Evolutionary conservation across 2,113 vertebrate genomes (phyloP), one percentile per base, ranked within the genome.

Genomic region (Elephantulus edwardii): DNA sequence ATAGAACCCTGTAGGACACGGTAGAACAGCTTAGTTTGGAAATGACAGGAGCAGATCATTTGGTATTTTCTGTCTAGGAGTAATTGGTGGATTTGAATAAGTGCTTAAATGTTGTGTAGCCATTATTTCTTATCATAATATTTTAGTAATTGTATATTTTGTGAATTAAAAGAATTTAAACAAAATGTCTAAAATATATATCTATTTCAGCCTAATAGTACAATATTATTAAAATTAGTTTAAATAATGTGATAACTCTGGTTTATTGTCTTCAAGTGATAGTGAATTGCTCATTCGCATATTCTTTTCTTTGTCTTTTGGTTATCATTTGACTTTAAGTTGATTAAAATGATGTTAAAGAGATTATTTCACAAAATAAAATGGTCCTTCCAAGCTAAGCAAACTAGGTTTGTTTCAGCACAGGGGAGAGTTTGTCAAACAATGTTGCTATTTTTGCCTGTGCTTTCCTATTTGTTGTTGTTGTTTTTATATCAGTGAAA

Each of bases 401-500:
- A 26, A 91, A 85, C 76, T 81, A 90, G 88, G 74, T 94, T 93
- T 90, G 71, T 90, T 93, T 83, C 17, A 91, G 89, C 86, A 89
- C 88, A 88, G 72, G 50, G 76, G 77, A 88, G 46, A 89, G 11
- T 83, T 93, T 72, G 58, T 54, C 88, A 91, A 91, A 83, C 81
- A 92, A 89, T 79, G 88, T 87, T 93, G 58, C 50, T 90, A 17
- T 89, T 89, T 56, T 72, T 94, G 71, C 9, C 71, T 68, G 66
- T 91, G 54, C 33, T 87, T 88, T 79, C 52, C 79, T 92, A 79
- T 86, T 83, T 91, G 48, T 50, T 90, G 72, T 35, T 95, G 94
- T 92, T 92, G 89, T 93, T 95, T 95, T 94, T 91, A 54, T 92
- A 94, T 86, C 68, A 90, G 72, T 81, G 80, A 86, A 86, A 91